A percentile compares a stretch with the other conserved stretches of the same genome.
phyloP scores from a whole-genome alignment of 2,888 invertebrate genomes.

The Leucophenga montana region DNA sequence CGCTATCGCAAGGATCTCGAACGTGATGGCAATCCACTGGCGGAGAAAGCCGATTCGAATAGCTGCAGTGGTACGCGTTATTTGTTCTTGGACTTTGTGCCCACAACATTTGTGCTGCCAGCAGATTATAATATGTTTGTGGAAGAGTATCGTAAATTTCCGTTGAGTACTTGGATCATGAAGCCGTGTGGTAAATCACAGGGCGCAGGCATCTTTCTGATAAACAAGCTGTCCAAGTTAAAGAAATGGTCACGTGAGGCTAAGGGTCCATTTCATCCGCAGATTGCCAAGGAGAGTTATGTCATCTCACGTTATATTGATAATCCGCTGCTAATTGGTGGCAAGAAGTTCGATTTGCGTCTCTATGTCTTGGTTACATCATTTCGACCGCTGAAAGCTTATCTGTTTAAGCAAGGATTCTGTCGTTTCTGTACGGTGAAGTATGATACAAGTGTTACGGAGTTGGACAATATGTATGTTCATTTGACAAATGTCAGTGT shows the following conservation, averaged over 20 bases:
- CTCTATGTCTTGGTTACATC: slow-evolving; percentile 94
- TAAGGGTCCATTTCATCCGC: slow-evolving; percentile 88
- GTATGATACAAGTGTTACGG: slow-evolving; percentile 90
- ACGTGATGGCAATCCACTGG: slow-evolving; percentile 88
- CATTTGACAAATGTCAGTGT: slow-evolving; percentile 97
- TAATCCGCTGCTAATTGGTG: slow-evolving; percentile 95
- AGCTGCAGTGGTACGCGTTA: slow-evolving; percentile 81
- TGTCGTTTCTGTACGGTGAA: slow-evolving; percentile 96
- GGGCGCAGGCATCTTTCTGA: slow-evolving; percentile 93
- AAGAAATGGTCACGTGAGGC: slow-evolving; percentile 93
- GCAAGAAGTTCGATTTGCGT: slow-evolving; percentile 94
- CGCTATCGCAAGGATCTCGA: slow-evolving; percentile 93
- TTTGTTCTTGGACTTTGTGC: slow-evolving; percentile 90
- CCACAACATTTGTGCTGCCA: slow-evolving; percentile 92
- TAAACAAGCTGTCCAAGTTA: slow-evolving; percentile 93
- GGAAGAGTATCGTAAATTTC: slow-evolving; percentile 94
- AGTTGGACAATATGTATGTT: slow-evolving; percentile 93
- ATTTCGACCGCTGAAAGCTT: slow-evolving; percentile 92
- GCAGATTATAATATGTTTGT: slow-evolving; percentile 98
- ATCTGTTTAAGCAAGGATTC: slow-evolving; percentile 92
- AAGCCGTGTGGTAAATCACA: slow-evolving; percentile 96
- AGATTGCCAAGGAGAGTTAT: slow-evolving; percentile 90
- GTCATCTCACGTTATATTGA: slow-evolving; percentile 98
- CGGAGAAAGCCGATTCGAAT: slow-evolving; percentile 80
- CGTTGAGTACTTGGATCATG: slow-evolving; percentile 97